Conservation (phyloP, 2,113 vertebrate genomes). For the Phalacrocorax brasilianus region DNA sequence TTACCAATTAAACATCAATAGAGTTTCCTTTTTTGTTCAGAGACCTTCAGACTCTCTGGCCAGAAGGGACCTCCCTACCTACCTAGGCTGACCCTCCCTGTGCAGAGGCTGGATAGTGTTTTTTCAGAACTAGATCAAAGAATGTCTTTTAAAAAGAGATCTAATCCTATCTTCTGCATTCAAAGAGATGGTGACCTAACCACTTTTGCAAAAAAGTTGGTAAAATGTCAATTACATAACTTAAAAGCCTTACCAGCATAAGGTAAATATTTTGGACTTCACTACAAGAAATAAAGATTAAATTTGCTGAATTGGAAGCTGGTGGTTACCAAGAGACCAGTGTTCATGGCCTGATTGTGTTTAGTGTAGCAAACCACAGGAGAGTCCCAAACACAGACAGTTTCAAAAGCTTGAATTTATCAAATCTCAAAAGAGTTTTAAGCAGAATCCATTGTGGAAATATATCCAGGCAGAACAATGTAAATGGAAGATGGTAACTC, state of each 20-base stretch:
- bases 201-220: not conserved
- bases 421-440: not conserved
- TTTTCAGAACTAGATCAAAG: slow-evolving; percentile 22
- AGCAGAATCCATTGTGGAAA: not conserved
- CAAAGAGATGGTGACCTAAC: not conserved
- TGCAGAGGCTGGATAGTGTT: not conserved
- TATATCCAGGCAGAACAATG: not conserved
- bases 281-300: slow-evolving; percentile 27
- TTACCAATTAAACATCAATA: not conserved
- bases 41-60: not conserved
- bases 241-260: not conserved
- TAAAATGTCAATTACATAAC: slow-evolving; percentile 11
- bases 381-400: not conserved
- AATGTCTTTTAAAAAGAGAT: not conserved
- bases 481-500: not conserved
- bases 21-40: not conserved
- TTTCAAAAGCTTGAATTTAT: slow-evolving; percentile 32
- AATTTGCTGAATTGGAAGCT: slow-evolving; percentile 15
- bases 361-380: not conserved
- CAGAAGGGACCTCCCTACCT: not conserved
- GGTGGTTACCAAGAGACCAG: slow-evolving; percentile 8
- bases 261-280: slow-evolving; percentile 29
- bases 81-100: not conserved
- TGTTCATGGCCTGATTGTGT: not conserved
- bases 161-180: not conserved